phyloP scores from a whole-genome alignment of 2,113 vertebrate genomes.

The Lepus europaeus region DNA sequence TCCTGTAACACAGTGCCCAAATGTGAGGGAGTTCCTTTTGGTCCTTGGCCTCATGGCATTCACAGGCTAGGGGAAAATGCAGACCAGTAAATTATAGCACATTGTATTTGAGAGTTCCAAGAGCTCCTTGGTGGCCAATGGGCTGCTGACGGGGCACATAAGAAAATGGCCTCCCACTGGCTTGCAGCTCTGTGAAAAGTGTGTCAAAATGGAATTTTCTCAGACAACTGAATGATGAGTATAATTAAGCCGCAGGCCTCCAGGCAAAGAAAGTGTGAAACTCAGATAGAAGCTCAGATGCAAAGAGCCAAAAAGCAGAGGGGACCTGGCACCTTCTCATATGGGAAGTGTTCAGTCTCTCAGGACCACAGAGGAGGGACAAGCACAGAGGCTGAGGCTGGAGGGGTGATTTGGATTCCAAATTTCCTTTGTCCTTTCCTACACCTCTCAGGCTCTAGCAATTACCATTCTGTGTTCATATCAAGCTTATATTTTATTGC shows the following conservation, averaged over 20 bases:
- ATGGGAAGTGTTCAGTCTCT: not conserved
- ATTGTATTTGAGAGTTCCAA: not conserved
- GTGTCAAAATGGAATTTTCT: not conserved
- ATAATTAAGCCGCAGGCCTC: not conserved
- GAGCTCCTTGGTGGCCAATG: not conserved
- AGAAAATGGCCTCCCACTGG: not conserved
- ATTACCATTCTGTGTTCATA: no score
- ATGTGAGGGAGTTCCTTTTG: not conserved
- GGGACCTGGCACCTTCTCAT: not conserved
- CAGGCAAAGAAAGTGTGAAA: not conserved
- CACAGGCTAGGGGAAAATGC: not conserved
- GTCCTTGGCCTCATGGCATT: not conserved
- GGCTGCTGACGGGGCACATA: not conserved
- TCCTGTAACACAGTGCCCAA: not conserved
- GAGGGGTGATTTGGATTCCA: no score
- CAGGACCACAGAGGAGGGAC: not conserved
- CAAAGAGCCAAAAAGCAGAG: not conserved
- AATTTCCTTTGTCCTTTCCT: no score
- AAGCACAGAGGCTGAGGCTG: not conserved
- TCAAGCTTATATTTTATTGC: no score
- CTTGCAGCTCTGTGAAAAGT: not conserved
- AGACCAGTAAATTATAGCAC: not conserved
- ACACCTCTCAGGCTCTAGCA: no score
- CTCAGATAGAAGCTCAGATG: not conserved
- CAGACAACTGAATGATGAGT: not conserved